Percentiles rank a stretch among this genome's conserved stretches.
phyloP scores from a whole-genome alignment of 1,140 invertebrate species.

The Panulirus ornatus region DNA sequence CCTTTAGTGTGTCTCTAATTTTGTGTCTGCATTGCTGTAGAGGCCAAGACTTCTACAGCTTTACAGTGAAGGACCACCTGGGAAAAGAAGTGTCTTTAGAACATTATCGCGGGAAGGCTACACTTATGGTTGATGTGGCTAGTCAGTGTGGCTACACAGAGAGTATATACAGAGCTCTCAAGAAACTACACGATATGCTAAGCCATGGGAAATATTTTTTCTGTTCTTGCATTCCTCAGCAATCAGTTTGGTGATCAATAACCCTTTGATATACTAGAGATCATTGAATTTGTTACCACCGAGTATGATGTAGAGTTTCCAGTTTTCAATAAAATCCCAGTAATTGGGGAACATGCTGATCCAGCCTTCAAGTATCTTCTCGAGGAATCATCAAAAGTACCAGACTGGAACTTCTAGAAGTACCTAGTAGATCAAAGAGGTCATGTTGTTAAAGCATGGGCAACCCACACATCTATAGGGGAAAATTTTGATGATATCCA shows the following conservation, averaged over 20 bases:
- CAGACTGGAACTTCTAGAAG: conserved; percentile 82
- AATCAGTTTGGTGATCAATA: conserved; percentile 83
- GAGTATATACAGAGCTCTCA: conserved; percentile 80
- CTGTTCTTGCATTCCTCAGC: conserved; percentile 81
- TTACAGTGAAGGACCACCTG: conserved; percentile 31
- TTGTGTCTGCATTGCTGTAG: background rate
- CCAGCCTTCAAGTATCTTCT: conserved; percentile 81
- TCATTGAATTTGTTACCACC: conserved; percentile 78
- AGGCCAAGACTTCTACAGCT: conserved; percentile 49
- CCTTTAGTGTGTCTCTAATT: background rate
- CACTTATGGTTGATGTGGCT: conserved; percentile 82
- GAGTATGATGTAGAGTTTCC: conserved; percentile 79
- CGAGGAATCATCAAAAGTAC: conserved; percentile 77
- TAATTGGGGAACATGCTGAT: conserved; percentile 81
- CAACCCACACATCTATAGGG: conserved; percentile 78
- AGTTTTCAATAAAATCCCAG: conserved; percentile 81
- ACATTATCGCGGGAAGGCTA: conserved; percentile 74
- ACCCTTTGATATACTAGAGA: conserved; percentile 78
- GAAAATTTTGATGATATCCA: conserved; percentile 78
- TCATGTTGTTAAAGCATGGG: conserved; percentile 79
- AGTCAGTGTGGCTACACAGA: conserved; percentile 83
- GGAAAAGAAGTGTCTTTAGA: conserved; percentile 47
- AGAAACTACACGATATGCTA: conserved; percentile 80
- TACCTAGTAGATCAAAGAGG: conserved; percentile 80
- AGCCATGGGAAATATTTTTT: conserved; percentile 76